phyloP scores from a whole-genome alignment of 2,888 invertebrate genomes.

The Melieria picta region DNA sequence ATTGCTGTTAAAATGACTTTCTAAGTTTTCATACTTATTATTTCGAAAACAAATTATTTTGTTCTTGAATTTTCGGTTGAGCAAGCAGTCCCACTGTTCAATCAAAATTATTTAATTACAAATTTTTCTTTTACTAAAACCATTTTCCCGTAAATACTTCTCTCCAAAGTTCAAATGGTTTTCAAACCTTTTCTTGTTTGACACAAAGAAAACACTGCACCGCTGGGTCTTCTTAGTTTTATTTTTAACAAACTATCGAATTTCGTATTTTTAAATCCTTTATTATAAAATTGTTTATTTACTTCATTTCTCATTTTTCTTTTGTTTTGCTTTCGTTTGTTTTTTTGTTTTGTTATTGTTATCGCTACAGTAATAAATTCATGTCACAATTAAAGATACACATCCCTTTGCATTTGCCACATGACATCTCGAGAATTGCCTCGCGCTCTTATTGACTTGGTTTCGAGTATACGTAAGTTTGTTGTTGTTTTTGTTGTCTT shows the following conservation, averaged over 20 bases:
- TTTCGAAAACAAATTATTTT: too few species aligned
- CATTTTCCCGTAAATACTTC: too few species aligned
- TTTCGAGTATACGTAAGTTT: constrained; percentile 3
- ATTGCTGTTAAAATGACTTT: too few species aligned
- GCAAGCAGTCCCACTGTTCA: too few species aligned
- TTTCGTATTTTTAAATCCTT: constrained; percentile 14
- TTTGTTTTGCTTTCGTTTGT: too few species aligned
- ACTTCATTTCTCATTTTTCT: not conserved
- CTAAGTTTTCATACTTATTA: too few species aligned
- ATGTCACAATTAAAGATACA: constrained; percentile 26
- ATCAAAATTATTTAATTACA: too few species aligned
- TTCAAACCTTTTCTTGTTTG: too few species aligned
- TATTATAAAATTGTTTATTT: constrained; percentile 33
- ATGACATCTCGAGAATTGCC: constrained; percentile 18
- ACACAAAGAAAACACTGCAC: too few species aligned
- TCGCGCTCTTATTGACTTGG: constrained; percentile 5
- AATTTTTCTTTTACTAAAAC: too few species aligned
- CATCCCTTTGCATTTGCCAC: constrained; percentile 4
- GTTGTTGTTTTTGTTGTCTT: not conserved
- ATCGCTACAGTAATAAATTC: constrained; percentile 32
- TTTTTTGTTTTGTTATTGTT: not conserved
- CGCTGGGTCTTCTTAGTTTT: constrained; percentile 8
- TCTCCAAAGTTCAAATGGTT: too few species aligned
- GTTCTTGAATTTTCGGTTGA: too few species aligned
- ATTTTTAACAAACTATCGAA: constrained; percentile 31